These are phyloP conservation scores for Dilophus febrilis DNA, from an alignment of 2,888 invertebrate genomes.

Conservation along the genomic window DNA sequence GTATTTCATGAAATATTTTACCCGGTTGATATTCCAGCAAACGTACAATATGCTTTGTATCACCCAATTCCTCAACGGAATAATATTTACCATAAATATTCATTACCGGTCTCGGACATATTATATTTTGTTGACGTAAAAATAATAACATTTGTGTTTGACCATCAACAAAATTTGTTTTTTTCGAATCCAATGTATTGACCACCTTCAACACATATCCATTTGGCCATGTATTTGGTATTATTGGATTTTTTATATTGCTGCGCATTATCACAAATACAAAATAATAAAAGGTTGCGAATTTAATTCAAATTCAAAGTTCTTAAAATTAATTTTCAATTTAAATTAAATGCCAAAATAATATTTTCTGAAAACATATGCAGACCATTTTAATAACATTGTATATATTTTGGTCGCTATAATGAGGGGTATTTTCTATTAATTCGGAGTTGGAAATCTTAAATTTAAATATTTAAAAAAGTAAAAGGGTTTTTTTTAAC, in stretches of 20 bases:
- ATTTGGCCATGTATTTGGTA: slow-evolving; percentile 34
- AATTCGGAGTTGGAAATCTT: too few relatives aligned
- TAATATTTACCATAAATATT: slow-evolving; percentile 47
- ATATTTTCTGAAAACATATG: too few relatives aligned
- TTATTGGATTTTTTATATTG: slow-evolving; percentile 41
- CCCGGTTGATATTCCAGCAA: slow-evolving; percentile 65
- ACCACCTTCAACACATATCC: slow-evolving; percentile 71
- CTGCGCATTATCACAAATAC: too few relatives aligned
- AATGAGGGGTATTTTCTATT: too few relatives aligned
- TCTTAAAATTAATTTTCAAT: too few relatives aligned
- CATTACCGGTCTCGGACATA: slow-evolving; percentile 52
- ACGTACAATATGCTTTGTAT: slow-evolving; percentile 49
- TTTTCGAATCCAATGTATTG: slow-evolving; percentile 64
- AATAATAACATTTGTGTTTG: slow-evolving; percentile 58
- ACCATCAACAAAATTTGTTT: slow-evolving; percentile 46
- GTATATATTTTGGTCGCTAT: too few relatives aligned
- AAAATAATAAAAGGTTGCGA: neutral
- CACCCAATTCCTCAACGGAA: slow-evolving; percentile 34
- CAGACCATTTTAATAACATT: too few relatives aligned
- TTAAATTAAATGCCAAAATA: too few relatives aligned
- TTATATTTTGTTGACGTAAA: slow-evolving; percentile 46
- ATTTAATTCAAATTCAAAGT: neutral
- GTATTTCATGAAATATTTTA: slow-evolving; percentile 43
- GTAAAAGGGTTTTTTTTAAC: too few relatives aligned
- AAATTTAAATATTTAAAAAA: too few relatives aligned